Evolutionary conservation across 2,797 vertebrate species (phyloP), one percentile per base, ranked within the genome.

Genomic region (Lagorchestes hirsutus): DNA sequence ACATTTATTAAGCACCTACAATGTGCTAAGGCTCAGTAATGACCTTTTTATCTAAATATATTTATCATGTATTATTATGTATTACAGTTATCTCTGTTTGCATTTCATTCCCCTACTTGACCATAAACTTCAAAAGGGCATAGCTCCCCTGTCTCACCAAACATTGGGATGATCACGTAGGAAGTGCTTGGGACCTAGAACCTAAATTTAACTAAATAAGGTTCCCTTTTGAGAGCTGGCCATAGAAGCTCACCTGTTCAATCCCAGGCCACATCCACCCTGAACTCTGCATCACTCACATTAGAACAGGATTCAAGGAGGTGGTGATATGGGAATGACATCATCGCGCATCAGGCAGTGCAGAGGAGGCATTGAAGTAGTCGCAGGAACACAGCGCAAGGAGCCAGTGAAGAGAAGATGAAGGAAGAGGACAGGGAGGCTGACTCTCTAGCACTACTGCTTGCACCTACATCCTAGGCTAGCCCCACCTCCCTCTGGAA

Each of bases 231-330:
- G 74, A 87, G 40, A 87, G 40, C 74, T 87, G 74, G 74, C 74
- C 74, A 87, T 87, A 87, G 74, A 87, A 87, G 74, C 74, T 87
- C 74, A 87, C 74, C 74, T 87, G 74, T 87, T 87, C 74, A 87
- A 87, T 87, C 74, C 74, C 74, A 87, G 74, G 74, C 74, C 74
- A 87, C 74, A 87, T 87, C 74, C 74, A 87, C 74, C 74, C 74
- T 87, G 74, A 87, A 87, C 74, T 87, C 74, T 87, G 74, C 74
- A 87, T 87, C 74, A 87, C 40, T 87, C 74, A 87, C 74, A 87
- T 87, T 50, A 87, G 74, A 87, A 87, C 74, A 87, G 74, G 74
- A 87, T 87, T 87, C 74, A 87, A 87, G 74, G 74, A 87, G 74
- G 74, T 87, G 74, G 74, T 87, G 74, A 87, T 87, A 87, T 87